These are phyloP conservation scores for Erannis defoliaria DNA, from an alignment of 2,888 invertebrate genomes.

Conservation along the genomic window DNA sequence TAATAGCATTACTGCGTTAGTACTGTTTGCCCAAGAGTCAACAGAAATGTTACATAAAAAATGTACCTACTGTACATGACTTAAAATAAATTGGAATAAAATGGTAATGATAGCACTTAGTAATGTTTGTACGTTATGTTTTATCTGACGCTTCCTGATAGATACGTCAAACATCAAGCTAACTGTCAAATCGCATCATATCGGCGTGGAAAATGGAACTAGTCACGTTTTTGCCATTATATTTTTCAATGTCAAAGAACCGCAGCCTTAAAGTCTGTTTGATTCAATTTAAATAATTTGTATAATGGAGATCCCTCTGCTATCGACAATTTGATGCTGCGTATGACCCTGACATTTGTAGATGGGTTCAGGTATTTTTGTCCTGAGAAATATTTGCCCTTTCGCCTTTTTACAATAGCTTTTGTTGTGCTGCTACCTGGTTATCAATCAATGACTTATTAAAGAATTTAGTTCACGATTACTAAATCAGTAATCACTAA, in stretches of 20 bases:
- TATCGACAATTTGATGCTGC: constrained; percentile 56
- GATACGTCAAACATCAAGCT: constrained; percentile 26
- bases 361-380: constrained; percentile 57
- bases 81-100: constrained; percentile 8
- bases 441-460: constrained; percentile 12
- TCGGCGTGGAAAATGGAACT: constrained; percentile 44
- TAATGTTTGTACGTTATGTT: constrained; percentile 1
- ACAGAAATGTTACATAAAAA: constrained; percentile 2
- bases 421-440: constrained; percentile 22
- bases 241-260: constrained; percentile 60
- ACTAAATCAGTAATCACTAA: no score
- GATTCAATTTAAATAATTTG: constrained; percentile 59
- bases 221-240: constrained; percentile 62
- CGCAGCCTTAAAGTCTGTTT: constrained; percentile 49
- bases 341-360: constrained; percentile 68
- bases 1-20: constrained; percentile 6
- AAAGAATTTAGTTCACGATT: not conserved
- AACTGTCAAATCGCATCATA: constrained; percentile 38
- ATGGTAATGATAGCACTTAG: constrained; percentile 9
- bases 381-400: constrained; percentile 69
- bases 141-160: constrained; percentile 21
- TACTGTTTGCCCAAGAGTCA: constrained; percentile 3
- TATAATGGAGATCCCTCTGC: constrained; percentile 53
- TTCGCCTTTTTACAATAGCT: constrained; percentile 47
- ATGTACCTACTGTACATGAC: not conserved